phyloP scores from a whole-genome alignment of 1,140 invertebrate species.

The Alviniconcha marisindica region DNA sequence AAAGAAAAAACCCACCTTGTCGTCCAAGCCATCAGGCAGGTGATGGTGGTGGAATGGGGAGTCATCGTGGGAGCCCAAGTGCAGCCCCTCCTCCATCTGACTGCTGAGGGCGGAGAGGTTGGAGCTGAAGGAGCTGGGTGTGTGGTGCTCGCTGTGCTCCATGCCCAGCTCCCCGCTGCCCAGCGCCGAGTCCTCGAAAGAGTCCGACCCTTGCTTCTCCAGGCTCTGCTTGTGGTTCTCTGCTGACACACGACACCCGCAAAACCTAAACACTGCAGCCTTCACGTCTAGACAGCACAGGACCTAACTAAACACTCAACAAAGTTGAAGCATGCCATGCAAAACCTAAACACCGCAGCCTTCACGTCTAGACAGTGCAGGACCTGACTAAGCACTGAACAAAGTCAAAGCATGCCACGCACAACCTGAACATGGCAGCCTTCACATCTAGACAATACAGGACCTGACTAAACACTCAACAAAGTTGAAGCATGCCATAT shows the following conservation, averaged over 20 bases:
- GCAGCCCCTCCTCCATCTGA: constrained; percentile 39
- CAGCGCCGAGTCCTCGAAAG: constrained; percentile 26
- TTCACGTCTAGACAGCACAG: no score
- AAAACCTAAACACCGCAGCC: no score
- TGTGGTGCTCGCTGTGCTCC: constrained; percentile 16
- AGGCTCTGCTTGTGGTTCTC: not conserved
- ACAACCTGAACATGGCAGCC: no score
- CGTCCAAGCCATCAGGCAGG: not conserved
- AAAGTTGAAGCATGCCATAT: no score
- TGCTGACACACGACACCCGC: not conserved
- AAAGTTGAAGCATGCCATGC: no score
- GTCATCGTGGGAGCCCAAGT: constrained; percentile 22
- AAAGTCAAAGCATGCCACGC: no score
- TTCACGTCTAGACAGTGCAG: no score
- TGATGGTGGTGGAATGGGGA: not conserved
- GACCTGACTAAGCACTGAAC: no score
- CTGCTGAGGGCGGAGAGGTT: constrained; percentile 41
- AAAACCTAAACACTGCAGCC: no score
- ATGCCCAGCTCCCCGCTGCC: constrained; percentile 29
- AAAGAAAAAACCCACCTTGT: constrained; percentile 36
- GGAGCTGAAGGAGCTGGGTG: constrained; percentile 33
- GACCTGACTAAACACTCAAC: no score
- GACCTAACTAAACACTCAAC: no score
- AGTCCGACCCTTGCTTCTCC: constrained; percentile 31
- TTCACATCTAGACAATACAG: no score